Evolutionary conservation across 2,797 vertebrate species (phyloP), one percentile per base, ranked within the genome.

Genomic region (Pristis pectinata): DNA sequence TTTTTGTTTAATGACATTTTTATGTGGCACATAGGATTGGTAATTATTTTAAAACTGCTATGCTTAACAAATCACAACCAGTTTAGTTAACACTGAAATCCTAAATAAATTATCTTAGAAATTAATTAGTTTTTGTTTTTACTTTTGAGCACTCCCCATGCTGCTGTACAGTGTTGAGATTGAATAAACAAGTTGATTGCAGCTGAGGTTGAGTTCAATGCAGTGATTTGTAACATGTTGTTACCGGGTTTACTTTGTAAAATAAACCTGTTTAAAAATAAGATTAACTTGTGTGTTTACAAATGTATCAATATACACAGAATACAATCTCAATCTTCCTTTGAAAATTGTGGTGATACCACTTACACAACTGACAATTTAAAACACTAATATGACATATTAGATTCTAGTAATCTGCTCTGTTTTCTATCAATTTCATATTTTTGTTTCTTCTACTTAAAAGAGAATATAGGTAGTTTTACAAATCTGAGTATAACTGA

Each of bases 161-260:
- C 19, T 67, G n/a, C n/a, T 67, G n/a, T 64, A 87, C 64, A 0
- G 19, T 67, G 19, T 91, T 91, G 87, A 91, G 41, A 17, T 3
- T 91, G 59, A 67, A 67, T 67, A 22, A 67, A 67, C 41, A 67
- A 67, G 87, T 91, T 67, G 61, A 91, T 91, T 91, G n/a, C n/a
- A 9, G 37, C 17, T 91, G 61, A 64, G 59, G 17, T 64, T 22
- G 87, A 3, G 19, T 91, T 91, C 59, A 91, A 37, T 64, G 59
- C 17, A 91, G 61, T 89, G 56, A 61, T 61, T 34, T n/a, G 13
- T 53, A 61, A 89, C 5, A 64, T 89, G 34, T 59, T 89, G 56
- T 89, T 37, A 37, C 56, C 61, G 7, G 34, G 30, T 91, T 67
- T 91, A 91, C 87, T 91, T 41, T 41, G 19, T n/a, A 67, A 91